Evolutionary conservation across 2,888 invertebrate genomes (phyloP).

Genomic region (Leucozona laternaria): DNA sequence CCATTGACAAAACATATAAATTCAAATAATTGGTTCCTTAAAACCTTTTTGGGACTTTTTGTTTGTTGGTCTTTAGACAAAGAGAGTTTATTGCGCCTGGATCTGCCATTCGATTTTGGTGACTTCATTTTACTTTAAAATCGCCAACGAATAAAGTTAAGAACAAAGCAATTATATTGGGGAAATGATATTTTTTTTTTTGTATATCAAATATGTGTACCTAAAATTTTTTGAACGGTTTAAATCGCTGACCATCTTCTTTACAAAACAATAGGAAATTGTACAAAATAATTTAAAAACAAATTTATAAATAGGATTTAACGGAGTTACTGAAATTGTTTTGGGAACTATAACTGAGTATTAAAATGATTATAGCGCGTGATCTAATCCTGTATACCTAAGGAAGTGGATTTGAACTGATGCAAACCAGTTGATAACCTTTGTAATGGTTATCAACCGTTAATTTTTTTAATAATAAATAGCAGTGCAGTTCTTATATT

Average conservation of each 20-base stretch:
- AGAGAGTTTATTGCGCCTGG: slow-evolving; percentile 37
- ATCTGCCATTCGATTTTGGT: slow-evolving; percentile 41
- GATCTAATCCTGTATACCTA: too few species aligned
- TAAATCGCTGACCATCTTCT: slow-evolving; percentile 56
- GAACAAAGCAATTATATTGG: not conserved
- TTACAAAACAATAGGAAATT: not conserved
- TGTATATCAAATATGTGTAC: not conserved
- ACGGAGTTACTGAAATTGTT: not conserved
- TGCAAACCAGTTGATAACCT: too few species aligned
- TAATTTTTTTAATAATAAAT: too few species aligned
- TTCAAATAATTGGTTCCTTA: not conserved
- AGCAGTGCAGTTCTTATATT: too few species aligned
- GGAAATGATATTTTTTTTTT: not conserved
- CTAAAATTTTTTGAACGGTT: slow-evolving; percentile 52
- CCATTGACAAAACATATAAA: not conserved
- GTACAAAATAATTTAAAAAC: not conserved
- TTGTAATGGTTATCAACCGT: too few species aligned
- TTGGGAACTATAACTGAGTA: not conserved
- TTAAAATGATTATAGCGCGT: not conserved
- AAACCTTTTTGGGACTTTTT: slow-evolving; percentile 44
- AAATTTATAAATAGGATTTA: not conserved
- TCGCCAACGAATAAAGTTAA: not conserved
- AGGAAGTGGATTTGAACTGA: too few species aligned
- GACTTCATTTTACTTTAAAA: slow-evolving; percentile 58
- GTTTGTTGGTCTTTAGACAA: slow-evolving; percentile 28